Conservation (phyloP, 2,888 invertebrate genomes). For the Cheilosia soror region DNA sequence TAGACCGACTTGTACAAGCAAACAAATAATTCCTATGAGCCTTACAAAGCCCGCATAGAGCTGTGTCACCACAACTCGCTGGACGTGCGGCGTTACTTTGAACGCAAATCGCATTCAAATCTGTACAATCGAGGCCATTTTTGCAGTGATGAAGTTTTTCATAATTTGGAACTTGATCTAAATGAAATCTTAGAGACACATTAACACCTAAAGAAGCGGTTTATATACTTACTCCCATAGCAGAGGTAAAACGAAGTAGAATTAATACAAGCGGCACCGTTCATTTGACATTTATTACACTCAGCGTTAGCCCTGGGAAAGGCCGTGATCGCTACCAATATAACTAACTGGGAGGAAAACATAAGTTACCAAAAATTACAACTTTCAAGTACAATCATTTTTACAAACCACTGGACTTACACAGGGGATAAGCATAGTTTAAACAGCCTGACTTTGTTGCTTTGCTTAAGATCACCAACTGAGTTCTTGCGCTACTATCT, state of each 20-base stretch:
- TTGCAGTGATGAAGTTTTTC: slow-evolving; percentile 78
- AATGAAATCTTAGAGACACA: not conserved
- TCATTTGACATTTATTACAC: slow-evolving; percentile 81
- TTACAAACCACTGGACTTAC: slow-evolving; percentile 15
- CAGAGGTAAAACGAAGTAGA: slow-evolving; percentile 81
- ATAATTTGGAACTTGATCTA: slow-evolving; percentile 78
- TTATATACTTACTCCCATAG: slow-evolving; percentile 76
- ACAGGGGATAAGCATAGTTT: slow-evolving; percentile 16
- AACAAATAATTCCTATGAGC: slow-evolving; percentile 80
- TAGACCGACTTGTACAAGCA: slow-evolving; percentile 79
- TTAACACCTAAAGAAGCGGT: not conserved
- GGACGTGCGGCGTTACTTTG: slow-evolving; percentile 78
- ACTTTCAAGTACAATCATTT: not conserved
- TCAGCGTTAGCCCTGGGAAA: slow-evolving; percentile 53
- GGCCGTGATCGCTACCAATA: not conserved
- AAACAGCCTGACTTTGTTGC: slow-evolving; percentile 4
- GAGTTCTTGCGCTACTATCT: not conserved
- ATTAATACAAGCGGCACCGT: slow-evolving; percentile 81
- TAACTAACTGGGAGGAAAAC: slow-evolving; percentile 1
- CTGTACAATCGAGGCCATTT: slow-evolving; percentile 80
- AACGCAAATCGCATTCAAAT: slow-evolving; percentile 79
- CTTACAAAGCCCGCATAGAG: slow-evolving; percentile 80
- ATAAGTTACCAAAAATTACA: not conserved
- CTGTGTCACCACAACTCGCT: slow-evolving; percentile 81
- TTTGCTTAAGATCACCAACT: slow-evolving; percentile 21